phyloP scores from a whole-genome alignment of 2,888 invertebrate species.

The Epinotia demarniana region DNA sequence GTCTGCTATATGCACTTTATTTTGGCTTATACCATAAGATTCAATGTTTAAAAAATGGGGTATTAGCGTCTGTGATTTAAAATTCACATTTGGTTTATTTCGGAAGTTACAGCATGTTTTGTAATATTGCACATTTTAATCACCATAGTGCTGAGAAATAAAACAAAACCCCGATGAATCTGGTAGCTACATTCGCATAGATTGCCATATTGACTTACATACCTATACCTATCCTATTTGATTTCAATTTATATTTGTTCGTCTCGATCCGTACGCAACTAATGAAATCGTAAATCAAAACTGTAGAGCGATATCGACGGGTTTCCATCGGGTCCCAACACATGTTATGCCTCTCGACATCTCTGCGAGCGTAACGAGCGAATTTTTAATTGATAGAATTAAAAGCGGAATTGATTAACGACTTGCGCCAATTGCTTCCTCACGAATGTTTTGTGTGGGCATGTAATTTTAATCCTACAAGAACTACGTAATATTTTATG shows the following conservation, averaged over 20 bases:
- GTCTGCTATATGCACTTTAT: neutral
- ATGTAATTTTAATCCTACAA: constrained; percentile 26
- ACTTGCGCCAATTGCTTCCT: constrained; percentile 45
- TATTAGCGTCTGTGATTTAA: neutral
- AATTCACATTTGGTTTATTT: neutral
- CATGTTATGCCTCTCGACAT: constrained; percentile 63
- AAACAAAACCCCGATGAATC: constrained; percentile 14
- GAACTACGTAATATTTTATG: too few species aligned
- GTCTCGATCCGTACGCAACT: constrained; percentile 40
- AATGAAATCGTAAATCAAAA: constrained; percentile 46
- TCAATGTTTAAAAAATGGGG: neutral
- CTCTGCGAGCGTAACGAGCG: constrained; percentile 59
- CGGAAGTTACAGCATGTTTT: too few species aligned
- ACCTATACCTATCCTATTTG: too few species aligned
- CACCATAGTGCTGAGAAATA: neutral
- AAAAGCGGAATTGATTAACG: constrained; percentile 65
- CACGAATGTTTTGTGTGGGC: neutral
- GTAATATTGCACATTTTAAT: neutral
- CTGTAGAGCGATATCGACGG: constrained; percentile 42
- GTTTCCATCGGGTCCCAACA: constrained; percentile 43
- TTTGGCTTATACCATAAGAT: neutral
- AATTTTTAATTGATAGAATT: constrained; percentile 74
- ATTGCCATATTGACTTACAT: constrained; percentile 15
- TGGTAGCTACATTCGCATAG: constrained; percentile 6
- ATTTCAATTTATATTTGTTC: constrained; percentile 37